phyloP scores from a whole-genome alignment of 2,797 vertebrate species.

The Chelon labrosus region DNA sequence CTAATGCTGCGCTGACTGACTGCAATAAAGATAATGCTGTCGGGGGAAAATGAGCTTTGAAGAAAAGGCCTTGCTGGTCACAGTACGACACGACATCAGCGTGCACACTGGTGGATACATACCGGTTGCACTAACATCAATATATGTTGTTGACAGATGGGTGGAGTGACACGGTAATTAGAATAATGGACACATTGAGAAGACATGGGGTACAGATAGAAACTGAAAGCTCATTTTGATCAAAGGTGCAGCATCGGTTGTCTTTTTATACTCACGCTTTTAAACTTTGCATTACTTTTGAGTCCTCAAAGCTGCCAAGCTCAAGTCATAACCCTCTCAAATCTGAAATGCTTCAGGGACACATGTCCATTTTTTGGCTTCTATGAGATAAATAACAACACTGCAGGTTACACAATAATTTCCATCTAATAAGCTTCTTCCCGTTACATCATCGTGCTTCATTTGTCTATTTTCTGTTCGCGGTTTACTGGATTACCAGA shows the following conservation, averaged over 20 bases:
- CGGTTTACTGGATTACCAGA: conserved; percentile 14
- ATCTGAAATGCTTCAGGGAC: conserved; percentile 13
- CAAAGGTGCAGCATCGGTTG: conserved; percentile 49
- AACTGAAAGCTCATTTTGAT: conserved; percentile 34
- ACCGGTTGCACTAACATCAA: conserved; percentile 32
- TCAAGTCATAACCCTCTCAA: conserved; percentile 17
- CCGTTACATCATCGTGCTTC: not conserved
- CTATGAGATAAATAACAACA: conserved; percentile 1
- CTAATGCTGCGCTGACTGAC: conserved; percentile 25
- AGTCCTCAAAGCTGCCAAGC: not conserved
- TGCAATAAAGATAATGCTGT: conserved; percentile 41
- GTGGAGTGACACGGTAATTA: conserved; percentile 10
- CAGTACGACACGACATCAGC: conserved; percentile 6
- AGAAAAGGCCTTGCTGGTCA: conserved; percentile 16
- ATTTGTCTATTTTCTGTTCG: conserved; percentile 18
- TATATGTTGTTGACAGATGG: conserved; percentile 33
- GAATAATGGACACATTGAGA: conserved; percentile 17
- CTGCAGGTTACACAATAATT: not conserved
- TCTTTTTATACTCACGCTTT: conserved; percentile 34
- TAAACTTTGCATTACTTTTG: conserved; percentile 21
- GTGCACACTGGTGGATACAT: conserved; percentile 13
- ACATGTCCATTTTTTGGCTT: not conserved
- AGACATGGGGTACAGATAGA: conserved; percentile 18
- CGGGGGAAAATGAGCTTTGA: conserved; percentile 10
- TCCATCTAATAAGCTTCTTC: conserved; percentile 26